These are phyloP conservation scores for Tetraneura akinire DNA, from an alignment of 1,140 invertebrate species.

Conservation along the genomic window DNA sequence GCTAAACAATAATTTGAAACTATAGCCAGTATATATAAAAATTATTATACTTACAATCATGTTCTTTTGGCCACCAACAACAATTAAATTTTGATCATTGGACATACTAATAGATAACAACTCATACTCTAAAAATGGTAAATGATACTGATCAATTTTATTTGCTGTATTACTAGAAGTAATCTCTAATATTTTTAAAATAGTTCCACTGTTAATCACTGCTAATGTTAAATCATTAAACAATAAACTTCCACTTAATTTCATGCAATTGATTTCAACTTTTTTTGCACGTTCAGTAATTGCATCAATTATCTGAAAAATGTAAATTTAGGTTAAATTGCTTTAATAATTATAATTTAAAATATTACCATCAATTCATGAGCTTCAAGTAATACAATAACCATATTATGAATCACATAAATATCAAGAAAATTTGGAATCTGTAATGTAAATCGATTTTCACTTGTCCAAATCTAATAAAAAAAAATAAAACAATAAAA, in stretches of 20 bases:
- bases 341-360: background rate
- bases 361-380: constrained; percentile 20
- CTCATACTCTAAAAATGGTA: constrained; percentile 8
- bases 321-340: background rate
- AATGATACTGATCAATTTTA: background rate
- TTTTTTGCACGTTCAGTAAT: background rate
- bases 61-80: constrained; percentile 15
- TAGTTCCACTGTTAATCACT: background rate
- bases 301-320: constrained; percentile 16
- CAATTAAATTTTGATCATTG: background rate
- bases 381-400: background rate
- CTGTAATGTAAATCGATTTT: background rate
- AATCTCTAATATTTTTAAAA: constrained; percentile 5
- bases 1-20: too few species aligned
- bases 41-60: constrained; percentile 33
- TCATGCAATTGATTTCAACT: constrained; percentile 16
- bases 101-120: constrained; percentile 1
- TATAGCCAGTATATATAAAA: background rate
- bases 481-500: background rate
- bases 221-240: constrained; percentile 21
- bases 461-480: constrained; percentile 22
- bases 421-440: constrained; percentile 15
- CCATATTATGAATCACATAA: constrained; percentile 8
- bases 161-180: background rate
- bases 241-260: constrained; percentile 28